Percentiles rank a stretch among this genome's conserved stretches.
Evolutionary conservation across 2,888 invertebrate species (phyloP).

Genomic region (Leptinotarsa tumamoca): DNA sequence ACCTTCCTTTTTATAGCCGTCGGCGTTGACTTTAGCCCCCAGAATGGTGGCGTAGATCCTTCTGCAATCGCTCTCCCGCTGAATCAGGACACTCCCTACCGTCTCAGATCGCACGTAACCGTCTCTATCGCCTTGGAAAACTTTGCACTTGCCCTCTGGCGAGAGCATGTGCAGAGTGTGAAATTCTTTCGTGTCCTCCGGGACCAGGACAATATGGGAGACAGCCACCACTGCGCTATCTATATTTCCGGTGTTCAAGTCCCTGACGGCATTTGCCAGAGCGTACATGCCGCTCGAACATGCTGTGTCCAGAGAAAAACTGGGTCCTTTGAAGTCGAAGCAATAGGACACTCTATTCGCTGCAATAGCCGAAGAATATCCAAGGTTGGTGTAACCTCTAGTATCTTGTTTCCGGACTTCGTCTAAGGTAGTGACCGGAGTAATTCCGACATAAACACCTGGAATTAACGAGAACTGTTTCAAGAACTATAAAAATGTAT

Average conservation of each 20-base stretch:
- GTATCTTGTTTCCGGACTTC: not conserved
- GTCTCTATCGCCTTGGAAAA: constrained; percentile 86
- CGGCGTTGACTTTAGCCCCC: constrained; percentile 59
- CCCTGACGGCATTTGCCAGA: constrained; percentile 43
- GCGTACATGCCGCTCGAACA: constrained; percentile 51
- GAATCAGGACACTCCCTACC: constrained; percentile 77
- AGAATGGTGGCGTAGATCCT: constrained; percentile 68
- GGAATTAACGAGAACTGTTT: not conserved
- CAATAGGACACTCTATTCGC: constrained; percentile 49
- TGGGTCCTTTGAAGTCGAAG: constrained; percentile 53
- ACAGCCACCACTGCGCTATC: constrained; percentile 64
- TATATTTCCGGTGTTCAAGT: constrained; percentile 35
- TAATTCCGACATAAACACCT: constrained; percentile 6
- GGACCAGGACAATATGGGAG: not conserved
- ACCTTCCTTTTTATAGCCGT: constrained; percentile 62
- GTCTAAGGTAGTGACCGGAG: not conserved
- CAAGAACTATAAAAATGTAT: not conserved
- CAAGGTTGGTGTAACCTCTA: not conserved
- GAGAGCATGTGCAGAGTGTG: constrained; percentile 80
- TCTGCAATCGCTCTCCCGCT: constrained; percentile 71
- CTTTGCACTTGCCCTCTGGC: constrained; percentile 86
- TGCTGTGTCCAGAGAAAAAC: constrained; percentile 50
- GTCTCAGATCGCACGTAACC: constrained; percentile 89
- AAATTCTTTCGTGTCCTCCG: not conserved
- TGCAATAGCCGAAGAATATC: not conserved